Evolutionary conservation across 2,888 invertebrate species (phyloP), one percentile per base, ranked within the genome.

Genomic region (Sinotaia quadrata): DNA sequence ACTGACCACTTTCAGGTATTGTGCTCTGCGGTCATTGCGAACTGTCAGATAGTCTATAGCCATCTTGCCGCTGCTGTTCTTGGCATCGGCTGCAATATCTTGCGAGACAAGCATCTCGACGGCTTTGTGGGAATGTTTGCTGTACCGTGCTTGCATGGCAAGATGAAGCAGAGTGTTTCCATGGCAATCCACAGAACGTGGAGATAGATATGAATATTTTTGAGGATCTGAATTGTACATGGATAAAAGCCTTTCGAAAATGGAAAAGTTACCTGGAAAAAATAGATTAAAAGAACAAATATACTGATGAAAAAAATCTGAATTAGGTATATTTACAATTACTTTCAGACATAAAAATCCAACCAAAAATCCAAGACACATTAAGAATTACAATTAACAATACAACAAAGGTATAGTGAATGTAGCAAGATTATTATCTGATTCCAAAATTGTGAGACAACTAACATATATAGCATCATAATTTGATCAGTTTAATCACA

Each of bases 101-200:
- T 67, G 69, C 31, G 76, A 74, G 65, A 80, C 77, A 4, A 83
- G 72, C n/a, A 77, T 56, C 56, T 81, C 80, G 10, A 80, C 77
- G 3, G 81, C 79, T 57, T 67, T 73, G 57, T 69, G 62, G 15
- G 74, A 74, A 29, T 72, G 66, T 27, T 70, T 72, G 66, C 37
- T 68, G 65, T 69, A 74, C 63, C 68, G 60, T 21, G 57, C 67
- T 58, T 51, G 36, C 21, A 61, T 63, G 49, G 72, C 74, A 27
- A 73, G 33, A 67, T 75, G 68, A 41, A 77, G 62, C 62, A 78
- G 56, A 56, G 71, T 65, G 71, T 77, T 69, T 61, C 69, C 67
- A 27, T 37, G 52, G 36, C 33, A 41, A 44, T 74, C 71, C 36
- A 27, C 27, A 8, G 37, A 41, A n/a, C 21, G 8, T n/a, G 18